Evolutionary conservation across 2,113 vertebrate species (phyloP), one percentile per base, ranked within the genome.

Genomic region (Todiramphus chloris): DNA sequence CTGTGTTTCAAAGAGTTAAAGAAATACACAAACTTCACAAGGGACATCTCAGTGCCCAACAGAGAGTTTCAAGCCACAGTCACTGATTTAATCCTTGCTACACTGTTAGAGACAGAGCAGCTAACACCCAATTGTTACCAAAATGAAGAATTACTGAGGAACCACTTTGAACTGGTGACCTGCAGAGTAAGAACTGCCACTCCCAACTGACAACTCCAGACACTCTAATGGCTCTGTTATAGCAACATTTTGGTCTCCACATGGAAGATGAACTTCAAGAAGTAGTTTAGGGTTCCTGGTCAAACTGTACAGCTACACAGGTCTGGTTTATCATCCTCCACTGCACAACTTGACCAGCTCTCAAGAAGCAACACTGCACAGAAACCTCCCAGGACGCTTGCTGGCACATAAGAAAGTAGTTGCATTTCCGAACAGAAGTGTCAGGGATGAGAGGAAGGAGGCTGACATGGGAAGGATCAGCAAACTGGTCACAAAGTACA

Each of bases 321-420:
- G 37, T n/a, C 56, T 63, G 41, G 19, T 23, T 9, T 17, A 37
- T 30, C 30, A 56, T 14, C 46, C 23, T 35, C 55, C 0, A 1
- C 15, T 5, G 19, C 2, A 2, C 0, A 0, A 60, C 33, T 12
- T 16, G 39, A 68, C 24, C 12, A 51, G 43, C 64, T 70, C 43
- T 24, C 28, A 10, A 14, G 37, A 12, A 86, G 16, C 21, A 93
- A 30, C 27, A n/a, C 27, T 0, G 1, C 28, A 75, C 10, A 24
- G 33, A 69, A 53, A 41, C 28, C 25, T 59, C 33, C 33, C 48
- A 37, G 30, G 37, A 53, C 6, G 14, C n/a, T 23, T 53, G 24
- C 43, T 39, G 59, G 72, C 39, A 67, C 39, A 4, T 37, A 33
- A 37, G 41, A 56, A 78, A 19, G 24, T 6, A 62, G 17, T n/a